Evolutionary conservation across 1,140 invertebrate species (phyloP), one percentile per base, ranked within the genome.

Genomic region (Neelides sp.): DNA sequence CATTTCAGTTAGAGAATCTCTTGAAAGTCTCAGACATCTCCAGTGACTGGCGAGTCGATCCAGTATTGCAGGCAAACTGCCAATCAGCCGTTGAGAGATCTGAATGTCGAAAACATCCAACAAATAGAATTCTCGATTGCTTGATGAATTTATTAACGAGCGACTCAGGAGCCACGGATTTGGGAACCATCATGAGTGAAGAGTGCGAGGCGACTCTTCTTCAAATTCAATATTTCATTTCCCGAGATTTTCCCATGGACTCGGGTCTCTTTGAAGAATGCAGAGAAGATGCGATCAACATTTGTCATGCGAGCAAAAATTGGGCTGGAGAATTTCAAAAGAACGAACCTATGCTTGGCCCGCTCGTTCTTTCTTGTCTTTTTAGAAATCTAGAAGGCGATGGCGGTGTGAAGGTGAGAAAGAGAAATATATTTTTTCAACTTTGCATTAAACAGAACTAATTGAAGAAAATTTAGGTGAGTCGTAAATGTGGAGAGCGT

Each of bases 181-280:
- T 55, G 27, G 46, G 35, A 12, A 54, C 34, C 35, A 50, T 47
- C 17, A 97, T 98, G 92, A 82, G 77, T 1, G 77, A 78, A 48
- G 78, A 83, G 15, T 98, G 95, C 72, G 87, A 94, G 72, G 76
- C 83, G 44, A 83, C 86, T 20, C 70, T 98, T 24, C 72, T 96
- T 17, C 89, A 97, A 71, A 93, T 98, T 63, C 92, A 98, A 63
- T 98, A 94, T 67, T 98, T 98, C 70, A 78, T 97, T 42, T 82
- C 88, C 0, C 76, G 94, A 60, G 88, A 97, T 71, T 98, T 89
- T 63, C 88, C 85, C 64, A 67, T 98, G 36, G 93, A 98, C 72
- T 81, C 86, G 0, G 79, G 83, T 52, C 70, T 98, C 13, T 97
- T 90, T 64, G 77, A 76, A 63, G 78, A 81, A 10, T 98, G 94